Conservation (phyloP, 2,888 invertebrate genomes). For the Antheraea yamamai region DNA sequence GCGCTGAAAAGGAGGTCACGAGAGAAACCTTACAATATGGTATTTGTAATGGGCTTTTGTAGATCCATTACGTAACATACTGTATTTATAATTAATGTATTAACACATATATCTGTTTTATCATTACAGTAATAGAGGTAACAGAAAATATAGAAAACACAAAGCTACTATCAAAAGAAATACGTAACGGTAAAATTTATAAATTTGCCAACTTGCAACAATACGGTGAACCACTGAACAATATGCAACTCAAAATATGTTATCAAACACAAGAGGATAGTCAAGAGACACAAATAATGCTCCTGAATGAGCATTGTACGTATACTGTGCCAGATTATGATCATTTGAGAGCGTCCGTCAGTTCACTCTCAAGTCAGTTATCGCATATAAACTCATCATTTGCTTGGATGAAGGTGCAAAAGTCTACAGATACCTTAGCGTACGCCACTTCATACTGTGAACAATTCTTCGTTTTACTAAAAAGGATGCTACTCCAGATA, state of each 20-base stretch:
- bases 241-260: slow-evolving; percentile 66
- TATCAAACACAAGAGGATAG: slow-evolving; percentile 63
- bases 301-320: slow-evolving; percentile 64
- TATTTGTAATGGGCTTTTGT: neutral
- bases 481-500: slow-evolving; percentile 83
- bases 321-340: slow-evolving; percentile 68
- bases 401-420: slow-evolving; percentile 81
- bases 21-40: neutral
- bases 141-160: slow-evolving; percentile 81
- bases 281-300: slow-evolving; percentile 65
- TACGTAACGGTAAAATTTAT: slow-evolving; percentile 82
- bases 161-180: slow-evolving; percentile 74
- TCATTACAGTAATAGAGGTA: slow-evolving; percentile 83
- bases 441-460: slow-evolving; percentile 79
- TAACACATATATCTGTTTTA: slow-evolving; percentile 12
- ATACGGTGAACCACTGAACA: slow-evolving; percentile 47
- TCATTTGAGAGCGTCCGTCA: slow-evolving; percentile 57
- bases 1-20: neutral
- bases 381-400: slow-evolving; percentile 66
- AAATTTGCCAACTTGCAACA: slow-evolving; percentile 62
- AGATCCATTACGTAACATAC: neutral
- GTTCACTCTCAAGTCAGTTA: slow-evolving; percentile 64
- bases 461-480: slow-evolving; percentile 83
- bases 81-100: neutral
- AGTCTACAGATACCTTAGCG: slow-evolving; percentile 61